Evolutionary conservation across 2,113 vertebrate species (phyloP), one percentile per base, ranked within the genome.

Genomic region (Bubo bubo): DNA sequence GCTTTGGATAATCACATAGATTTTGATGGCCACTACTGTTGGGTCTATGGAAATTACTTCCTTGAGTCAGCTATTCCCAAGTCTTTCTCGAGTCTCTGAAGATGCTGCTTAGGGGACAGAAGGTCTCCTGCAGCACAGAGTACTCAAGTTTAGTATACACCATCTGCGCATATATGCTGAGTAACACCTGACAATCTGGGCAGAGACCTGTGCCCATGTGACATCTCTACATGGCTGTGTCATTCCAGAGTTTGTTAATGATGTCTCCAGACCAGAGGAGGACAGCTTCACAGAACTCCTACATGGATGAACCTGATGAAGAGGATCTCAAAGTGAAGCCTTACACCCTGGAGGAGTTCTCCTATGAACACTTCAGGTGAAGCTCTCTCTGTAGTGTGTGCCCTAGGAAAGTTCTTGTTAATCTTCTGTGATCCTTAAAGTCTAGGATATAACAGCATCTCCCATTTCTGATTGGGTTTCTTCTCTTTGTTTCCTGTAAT

Each of bases 211-310:
- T 70, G 55, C 47, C 37, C 62, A 27, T 28, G 34, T 47, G 47
- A 43, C 32, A 35, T 27, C 45, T 92, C 67, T 52, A 3, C 1
- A 1, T 58, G 87, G 35, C 60, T 80, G 11, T 95, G 32, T 93
- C 41, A 92, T 98, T 97, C 16, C 97, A 99, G 99, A 98, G 90
- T 68, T 95, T 99, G 91, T 93, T 99, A 91, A 98, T 98, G 89
- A 98, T 99, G 98, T 98, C 99, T n/a, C 99, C 99, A 27, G 99
- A 99, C 84, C 99, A 99, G 95, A 98, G 99, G 97, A 99, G 98
- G 91, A 93, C 98, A 92, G 96, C 93, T 6, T 97, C 96, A 75
- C 97, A 94, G 73, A 98, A 96, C 41, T 94, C 92, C 14, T 87
- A 8, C 26, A 23, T 70, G 8, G 52, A 97, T 4, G 94, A 98